Evolutionary conservation across 1,140 invertebrate species (phyloP).

Genomic region (Papilio polyxenes): DNA sequence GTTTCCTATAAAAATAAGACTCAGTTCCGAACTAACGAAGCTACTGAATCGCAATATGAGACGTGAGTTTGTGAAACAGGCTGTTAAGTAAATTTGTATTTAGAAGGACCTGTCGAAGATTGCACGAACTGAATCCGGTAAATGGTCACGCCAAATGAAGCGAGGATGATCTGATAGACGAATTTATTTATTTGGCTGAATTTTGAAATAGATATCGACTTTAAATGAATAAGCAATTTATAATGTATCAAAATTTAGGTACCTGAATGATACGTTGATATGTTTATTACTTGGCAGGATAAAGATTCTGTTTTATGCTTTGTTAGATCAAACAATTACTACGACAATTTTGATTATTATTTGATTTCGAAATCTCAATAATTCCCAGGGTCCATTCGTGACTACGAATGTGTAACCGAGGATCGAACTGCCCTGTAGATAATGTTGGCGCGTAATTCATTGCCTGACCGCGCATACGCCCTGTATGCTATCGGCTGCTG

Average conservation of each 20-base stretch:
- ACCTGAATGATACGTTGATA: neutral
- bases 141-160: slow-evolving; percentile 41
- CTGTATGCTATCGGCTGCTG: slow-evolving; percentile 35
- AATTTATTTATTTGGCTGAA: slow-evolving; percentile 41
- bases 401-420: slow-evolving; percentile 63
- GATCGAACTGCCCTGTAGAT: slow-evolving; percentile 65
- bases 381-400: slow-evolving; percentile 52
- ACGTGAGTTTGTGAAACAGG: slow-evolving; percentile 55
- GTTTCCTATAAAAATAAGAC: slow-evolving; percentile 39
- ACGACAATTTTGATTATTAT: neutral
- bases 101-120: slow-evolving; percentile 52
- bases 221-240: neutral
- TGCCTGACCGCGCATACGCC: slow-evolving; percentile 48
- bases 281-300: neutral
- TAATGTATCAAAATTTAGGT: no score
- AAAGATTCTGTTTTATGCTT: neutral
- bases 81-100: slow-evolving; percentile 39
- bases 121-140: slow-evolving; percentile 48
- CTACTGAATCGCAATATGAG: neutral
- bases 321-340: neutral
- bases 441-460: slow-evolving; percentile 71
- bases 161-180: slow-evolving; percentile 37
- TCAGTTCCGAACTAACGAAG: neutral
- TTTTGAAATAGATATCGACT: neutral
- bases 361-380: slow-evolving; percentile 39